Evolutionary conservation across 2,888 invertebrate genomes (phyloP), one percentile per base, ranked within the genome.

Genomic region (Diaperis boleti): DNA sequence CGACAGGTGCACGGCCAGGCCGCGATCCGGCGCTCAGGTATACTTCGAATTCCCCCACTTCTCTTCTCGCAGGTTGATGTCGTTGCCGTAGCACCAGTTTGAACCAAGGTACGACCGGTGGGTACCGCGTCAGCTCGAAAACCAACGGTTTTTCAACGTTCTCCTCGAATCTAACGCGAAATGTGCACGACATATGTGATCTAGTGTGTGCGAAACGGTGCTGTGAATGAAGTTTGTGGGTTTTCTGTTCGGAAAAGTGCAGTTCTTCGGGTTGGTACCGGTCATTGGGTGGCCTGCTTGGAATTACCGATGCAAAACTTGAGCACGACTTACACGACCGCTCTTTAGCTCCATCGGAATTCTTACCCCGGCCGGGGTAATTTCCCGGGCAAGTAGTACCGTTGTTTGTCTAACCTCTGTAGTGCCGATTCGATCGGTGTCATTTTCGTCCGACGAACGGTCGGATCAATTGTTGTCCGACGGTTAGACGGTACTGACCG

Each of bases 301-400:
- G 63, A 63, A 67, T 66, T 68, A 69, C 68, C 67, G 70, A 74
- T 73, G 73, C 72, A 69, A 74, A 69, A 71, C 68, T 65, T 69
- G 65, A 62, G 69, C 71, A 72, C 71, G 72, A 70, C 69, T 72
- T 69, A 63, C 69, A 62, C 63, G 69, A 64, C 67, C 66, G 67
- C 70, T 70, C 68, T 70, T 70, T 70, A 70, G 69, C 68, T 68
- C 59, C 61, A 62, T 39, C 42, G 20, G 29, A 29, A 13, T 39
- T 20, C 15, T 50, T 37, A 33, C 37, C 50, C 50, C 37, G 35
- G 3, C 37, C 14, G 37, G 50, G 50, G 50, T 37, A 18, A 11
- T 37, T 37, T 52, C 39, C 52, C 52, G 52, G 52, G 52, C 35
- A 52, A 52, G 52, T 37, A 33, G 45, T 26, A 20, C 42, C 20